Evolutionary conservation across 35 echinoderm and acorn worm genomes (phyloP).

Genomic region (Anneissia japonica): DNA sequence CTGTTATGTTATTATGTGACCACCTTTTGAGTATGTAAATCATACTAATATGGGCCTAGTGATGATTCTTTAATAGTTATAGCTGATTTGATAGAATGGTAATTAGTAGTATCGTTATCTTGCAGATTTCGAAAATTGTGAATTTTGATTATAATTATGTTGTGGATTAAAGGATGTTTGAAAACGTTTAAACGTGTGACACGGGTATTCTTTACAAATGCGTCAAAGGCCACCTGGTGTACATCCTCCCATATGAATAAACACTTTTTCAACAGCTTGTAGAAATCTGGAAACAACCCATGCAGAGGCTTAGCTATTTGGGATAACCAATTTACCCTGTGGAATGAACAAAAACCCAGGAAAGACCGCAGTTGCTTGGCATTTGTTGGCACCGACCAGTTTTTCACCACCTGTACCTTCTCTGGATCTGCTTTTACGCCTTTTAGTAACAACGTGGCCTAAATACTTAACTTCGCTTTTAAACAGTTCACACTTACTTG

Average conservation of each 20-base stretch:
- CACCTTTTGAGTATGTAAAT: no score
- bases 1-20: no score
- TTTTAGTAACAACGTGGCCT: neutral
- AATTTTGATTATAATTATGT: no score
- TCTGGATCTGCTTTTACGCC: neutral
- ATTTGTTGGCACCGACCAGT: neutral
- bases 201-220: neutral
- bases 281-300: neutral
- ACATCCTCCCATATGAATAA: neutral
- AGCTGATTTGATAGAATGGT: no score
- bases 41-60: no score
- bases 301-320: conserved; percentile 16
- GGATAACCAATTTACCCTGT: conserved; percentile 38
- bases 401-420: neutral
- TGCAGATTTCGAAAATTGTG: no score
- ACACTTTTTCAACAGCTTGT: neutral
- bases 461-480: neutral
- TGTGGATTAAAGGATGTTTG: no score
- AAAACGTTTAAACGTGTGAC: no score
- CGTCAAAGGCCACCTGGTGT: neutral
- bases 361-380: neutral
- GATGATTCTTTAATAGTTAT: no score
- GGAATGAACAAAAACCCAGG: conserved; percentile 8
- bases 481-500: conserved; percentile 12
- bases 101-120: no score